Evolutionary conservation across 2,888 invertebrate genomes (phyloP).

Genomic region (Calameuta filiformis): DNA sequence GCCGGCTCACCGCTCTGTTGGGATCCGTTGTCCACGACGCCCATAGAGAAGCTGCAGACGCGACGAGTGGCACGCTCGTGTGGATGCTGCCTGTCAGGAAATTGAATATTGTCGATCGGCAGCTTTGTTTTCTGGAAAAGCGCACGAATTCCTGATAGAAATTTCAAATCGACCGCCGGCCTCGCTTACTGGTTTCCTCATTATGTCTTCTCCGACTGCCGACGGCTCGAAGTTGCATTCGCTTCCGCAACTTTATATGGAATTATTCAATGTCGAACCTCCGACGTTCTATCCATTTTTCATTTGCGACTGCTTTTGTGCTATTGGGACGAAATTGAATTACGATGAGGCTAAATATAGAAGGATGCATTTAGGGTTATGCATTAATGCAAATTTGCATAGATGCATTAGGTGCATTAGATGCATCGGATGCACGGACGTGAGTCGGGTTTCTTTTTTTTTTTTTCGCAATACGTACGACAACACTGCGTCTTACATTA

Average conservation of each 20-base stretch:
- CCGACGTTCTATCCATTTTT: background rate
- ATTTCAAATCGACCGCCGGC: background rate
- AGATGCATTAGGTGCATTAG: background rate
- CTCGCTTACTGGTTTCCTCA: background rate
- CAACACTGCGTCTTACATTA: conserved; percentile 21
- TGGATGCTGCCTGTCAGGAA: conserved; percentile 18
- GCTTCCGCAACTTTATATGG: background rate
- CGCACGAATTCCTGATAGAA: background rate
- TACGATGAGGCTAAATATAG: background rate
- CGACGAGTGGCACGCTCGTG: conserved; percentile 7
- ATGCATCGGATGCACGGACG: background rate
- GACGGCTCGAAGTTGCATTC: background rate
- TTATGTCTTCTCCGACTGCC: background rate
- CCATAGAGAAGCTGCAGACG: background rate
- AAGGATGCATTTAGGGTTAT: background rate
- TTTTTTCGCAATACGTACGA: background rate
- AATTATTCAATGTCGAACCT: background rate
- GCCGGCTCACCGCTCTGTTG: conserved; percentile 40
- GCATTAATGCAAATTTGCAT: background rate
- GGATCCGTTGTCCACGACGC: background rate
- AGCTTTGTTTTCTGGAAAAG: conserved; percentile 6
- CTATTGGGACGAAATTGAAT: background rate
- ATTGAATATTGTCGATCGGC: conserved; percentile 24
- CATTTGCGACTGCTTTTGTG: background rate
- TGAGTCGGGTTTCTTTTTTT: background rate